phyloP scores from a whole-genome alignment of 2,113 vertebrate species.

The Centropus unirufus region DNA sequence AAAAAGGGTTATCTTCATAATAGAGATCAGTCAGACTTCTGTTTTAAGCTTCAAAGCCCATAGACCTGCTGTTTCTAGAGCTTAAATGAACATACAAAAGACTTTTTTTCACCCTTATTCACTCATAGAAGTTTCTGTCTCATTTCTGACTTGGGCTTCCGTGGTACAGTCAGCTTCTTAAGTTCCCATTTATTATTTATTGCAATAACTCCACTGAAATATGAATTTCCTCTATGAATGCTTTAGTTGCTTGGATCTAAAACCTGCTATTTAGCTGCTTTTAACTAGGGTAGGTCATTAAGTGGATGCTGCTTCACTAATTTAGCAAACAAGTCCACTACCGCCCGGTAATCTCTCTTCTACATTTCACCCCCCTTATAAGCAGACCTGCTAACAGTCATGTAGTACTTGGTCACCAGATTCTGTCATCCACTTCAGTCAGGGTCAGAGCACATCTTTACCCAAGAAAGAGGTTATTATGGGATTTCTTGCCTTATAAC shows the following conservation, averaged over 20 bases:
- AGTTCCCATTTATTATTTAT: constrained; percentile 1
- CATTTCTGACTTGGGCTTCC: not conserved
- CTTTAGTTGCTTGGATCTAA: not conserved
- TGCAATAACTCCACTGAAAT: not conserved
- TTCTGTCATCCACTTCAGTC: not conserved
- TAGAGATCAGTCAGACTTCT: not conserved
- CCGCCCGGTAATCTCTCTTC: not conserved
- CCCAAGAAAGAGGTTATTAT: not conserved
- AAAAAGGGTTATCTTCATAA: not conserved
- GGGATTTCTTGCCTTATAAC: not conserved
- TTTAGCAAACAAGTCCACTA: not conserved
- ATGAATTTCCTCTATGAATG: not conserved
- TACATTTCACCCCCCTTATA: not conserved
- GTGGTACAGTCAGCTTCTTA: not conserved
- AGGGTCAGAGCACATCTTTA: not conserved
- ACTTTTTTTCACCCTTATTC: not conserved
- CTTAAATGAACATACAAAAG: not conserved
- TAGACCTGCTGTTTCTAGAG: not conserved
- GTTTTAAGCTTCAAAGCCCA: not conserved
- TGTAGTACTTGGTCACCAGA: not conserved
- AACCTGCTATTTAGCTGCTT: not conserved
- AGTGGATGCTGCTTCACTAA: not conserved
- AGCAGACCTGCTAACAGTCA: not conserved
- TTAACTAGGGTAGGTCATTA: not conserved
- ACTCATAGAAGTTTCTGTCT: not conserved